These are phyloP conservation scores for Chelmon rostratus DNA, from an alignment of 2,797 vertebrate species.

Conservation along the genomic window DNA sequence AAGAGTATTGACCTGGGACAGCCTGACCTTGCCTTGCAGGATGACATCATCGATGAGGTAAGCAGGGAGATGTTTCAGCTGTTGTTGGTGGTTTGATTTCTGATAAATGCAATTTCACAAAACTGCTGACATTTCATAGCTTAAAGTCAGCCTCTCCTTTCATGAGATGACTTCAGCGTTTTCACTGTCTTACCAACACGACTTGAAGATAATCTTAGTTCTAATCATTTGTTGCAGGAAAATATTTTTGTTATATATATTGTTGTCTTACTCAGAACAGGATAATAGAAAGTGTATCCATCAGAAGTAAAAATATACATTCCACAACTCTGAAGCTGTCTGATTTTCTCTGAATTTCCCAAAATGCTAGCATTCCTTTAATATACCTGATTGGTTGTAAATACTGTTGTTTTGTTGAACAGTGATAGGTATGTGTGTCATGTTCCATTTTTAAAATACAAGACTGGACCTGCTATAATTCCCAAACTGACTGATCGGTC, in stretches of 20 bases:
- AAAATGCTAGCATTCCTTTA: no score
- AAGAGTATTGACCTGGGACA: constrained; percentile 92
- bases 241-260: not conserved
- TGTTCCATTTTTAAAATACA: not conserved
- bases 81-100: not conserved
- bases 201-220: not conserved
- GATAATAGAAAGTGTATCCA: not conserved
- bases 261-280: not conserved
- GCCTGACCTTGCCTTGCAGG: constrained; percentile 88
- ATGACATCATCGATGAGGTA: constrained; percentile 94
- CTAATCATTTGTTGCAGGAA: not conserved
- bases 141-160: not conserved
- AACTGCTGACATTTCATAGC: no score
- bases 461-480: not conserved
- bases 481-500: no score
- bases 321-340: not conserved
- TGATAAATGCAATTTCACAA: not conserved
- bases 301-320: not conserved
- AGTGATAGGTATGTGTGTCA: no score
- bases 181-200: no score
- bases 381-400: not conserved
- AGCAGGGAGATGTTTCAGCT: not conserved
- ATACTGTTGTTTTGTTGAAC: not conserved
- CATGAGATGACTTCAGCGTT: no score
- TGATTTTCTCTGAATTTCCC: not conserved